A percentile compares a stretch with the other conserved stretches of the same genome.
Conservation (phyloP, 2,113 vertebrate species). For the Peromyscus californicus region DNA sequence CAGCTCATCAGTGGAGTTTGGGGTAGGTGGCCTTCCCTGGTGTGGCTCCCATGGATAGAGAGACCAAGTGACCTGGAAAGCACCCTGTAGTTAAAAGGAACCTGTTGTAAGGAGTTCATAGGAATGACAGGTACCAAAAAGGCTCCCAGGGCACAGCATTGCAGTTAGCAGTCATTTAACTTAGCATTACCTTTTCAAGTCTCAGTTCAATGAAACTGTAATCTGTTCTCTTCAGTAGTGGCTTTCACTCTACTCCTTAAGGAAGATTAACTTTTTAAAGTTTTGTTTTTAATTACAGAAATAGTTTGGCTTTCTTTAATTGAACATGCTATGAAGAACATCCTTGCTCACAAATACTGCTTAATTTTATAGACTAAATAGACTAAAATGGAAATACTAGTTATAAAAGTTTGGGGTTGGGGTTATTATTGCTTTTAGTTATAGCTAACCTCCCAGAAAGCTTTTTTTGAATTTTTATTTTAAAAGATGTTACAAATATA, state of each 20-base stretch:
- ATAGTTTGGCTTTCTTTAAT: neutral
- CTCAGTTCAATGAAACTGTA: neutral
- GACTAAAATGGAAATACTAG: neutral
- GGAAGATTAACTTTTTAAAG: neutral
- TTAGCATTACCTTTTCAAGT: neutral
- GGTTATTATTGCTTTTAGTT: neutral
- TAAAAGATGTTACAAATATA: neutral
- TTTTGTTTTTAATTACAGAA: constrained; percentile 4
- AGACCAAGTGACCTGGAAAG: neutral
- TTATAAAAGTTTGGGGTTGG: neutral
- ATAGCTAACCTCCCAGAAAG: neutral
- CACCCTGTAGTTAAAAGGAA: neutral
- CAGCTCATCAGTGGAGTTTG: neutral
- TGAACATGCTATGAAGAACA: neutral
- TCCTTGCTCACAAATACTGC: neutral
- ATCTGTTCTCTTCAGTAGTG: neutral
- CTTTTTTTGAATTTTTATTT: neutral
- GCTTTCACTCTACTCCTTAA: neutral
- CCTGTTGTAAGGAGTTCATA: neutral
- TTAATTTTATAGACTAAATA: neutral
- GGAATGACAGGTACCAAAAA: neutral
- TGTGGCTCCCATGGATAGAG: too few relatives aligned
- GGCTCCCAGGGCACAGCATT: neutral
- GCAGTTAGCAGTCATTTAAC: neutral
- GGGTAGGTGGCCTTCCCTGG: neutral